A percentile compares a stretch with the other conserved stretches of the same genome.
phyloP scores from a whole-genome alignment of 1,140 invertebrate genomes.

The Copidosoma floridanum region DNA sequence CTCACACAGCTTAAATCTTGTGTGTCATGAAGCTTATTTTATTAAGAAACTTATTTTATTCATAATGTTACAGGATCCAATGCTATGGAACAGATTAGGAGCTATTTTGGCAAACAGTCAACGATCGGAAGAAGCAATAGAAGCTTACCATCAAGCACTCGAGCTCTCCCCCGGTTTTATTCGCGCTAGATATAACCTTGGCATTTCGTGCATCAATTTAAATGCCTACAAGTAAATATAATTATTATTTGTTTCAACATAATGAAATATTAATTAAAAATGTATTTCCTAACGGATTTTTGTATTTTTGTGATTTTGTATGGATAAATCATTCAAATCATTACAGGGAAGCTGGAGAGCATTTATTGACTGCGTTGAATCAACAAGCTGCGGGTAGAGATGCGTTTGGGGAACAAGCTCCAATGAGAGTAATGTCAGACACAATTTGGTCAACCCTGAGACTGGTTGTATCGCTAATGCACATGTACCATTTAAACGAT shows the following conservation, averaged over 20 bases:
- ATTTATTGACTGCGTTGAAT: conserved; percentile 90
- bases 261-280: too few relatives aligned
- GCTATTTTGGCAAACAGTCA: conserved; percentile 96
- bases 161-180: conserved; percentile 93
- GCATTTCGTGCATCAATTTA: conserved; percentile 97
- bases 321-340: conserved; percentile 2
- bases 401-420: conserved; percentile 51
- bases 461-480: conserved; percentile 85
- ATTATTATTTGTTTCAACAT: too few relatives aligned
- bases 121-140: conserved; percentile 91
- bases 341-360: conserved; percentile 88
- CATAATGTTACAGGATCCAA: conserved; percentile 75
- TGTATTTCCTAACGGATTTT: too few relatives aligned
- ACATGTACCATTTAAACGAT: conserved; percentile 75
- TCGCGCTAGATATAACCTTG: conserved; percentile 94
- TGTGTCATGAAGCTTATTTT: too few relatives aligned
- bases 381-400: conserved; percentile 81
- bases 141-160: conserved; percentile 91
- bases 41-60: background rate
- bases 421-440: conserved; percentile 78
- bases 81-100: conserved; percentile 96
- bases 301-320: too few relatives aligned
- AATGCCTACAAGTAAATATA: conserved; percentile 76
- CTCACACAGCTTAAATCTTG: too few relatives aligned
- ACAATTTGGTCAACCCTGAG: conserved; percentile 93